Conservation (phyloP, 2,113 vertebrate genomes). For the Alligator mississippiensis region DNA sequence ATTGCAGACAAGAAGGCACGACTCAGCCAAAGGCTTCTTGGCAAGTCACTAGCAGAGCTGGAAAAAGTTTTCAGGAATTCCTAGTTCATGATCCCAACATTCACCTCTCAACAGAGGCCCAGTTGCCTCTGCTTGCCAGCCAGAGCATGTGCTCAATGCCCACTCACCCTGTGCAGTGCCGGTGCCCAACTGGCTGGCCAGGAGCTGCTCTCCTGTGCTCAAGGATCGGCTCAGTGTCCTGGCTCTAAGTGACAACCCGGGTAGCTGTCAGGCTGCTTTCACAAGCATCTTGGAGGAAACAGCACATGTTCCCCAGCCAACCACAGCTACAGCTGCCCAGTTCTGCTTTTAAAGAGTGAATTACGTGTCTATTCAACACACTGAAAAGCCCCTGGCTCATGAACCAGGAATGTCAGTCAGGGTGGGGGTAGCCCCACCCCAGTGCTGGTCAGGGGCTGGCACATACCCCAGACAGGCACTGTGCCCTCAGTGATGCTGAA, state of each 20-base stretch:
- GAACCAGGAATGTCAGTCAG: not conserved
- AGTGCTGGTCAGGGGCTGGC: not conserved
- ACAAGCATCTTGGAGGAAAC: constrained; percentile 17
- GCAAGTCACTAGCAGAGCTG: not conserved
- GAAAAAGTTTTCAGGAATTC: not conserved
- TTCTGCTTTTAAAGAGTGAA: constrained; percentile 14
- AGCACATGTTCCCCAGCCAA: not conserved
- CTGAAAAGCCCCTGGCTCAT: not conserved
- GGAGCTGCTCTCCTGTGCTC: not conserved
- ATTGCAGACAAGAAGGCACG: fast-evolving
- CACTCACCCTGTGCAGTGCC: not conserved
- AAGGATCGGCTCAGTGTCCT: not conserved
- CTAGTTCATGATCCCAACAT: not conserved
- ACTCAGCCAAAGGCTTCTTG: no score
- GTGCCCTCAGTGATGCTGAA: not conserved
- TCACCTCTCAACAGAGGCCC: not conserved
- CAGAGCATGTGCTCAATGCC: not conserved
- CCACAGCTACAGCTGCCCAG: not conserved
- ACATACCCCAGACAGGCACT: not conserved
- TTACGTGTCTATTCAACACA: not conserved
- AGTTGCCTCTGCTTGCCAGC: not conserved
- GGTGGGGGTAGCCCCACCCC: not conserved
- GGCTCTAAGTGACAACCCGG: not conserved
- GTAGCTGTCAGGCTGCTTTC: not conserved
- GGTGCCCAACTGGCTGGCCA: not conserved